Evolutionary conservation across 2,888 invertebrate species (phyloP), one percentile per base, ranked within the genome.

Genomic region (Acanthosepion esculentum): DNA sequence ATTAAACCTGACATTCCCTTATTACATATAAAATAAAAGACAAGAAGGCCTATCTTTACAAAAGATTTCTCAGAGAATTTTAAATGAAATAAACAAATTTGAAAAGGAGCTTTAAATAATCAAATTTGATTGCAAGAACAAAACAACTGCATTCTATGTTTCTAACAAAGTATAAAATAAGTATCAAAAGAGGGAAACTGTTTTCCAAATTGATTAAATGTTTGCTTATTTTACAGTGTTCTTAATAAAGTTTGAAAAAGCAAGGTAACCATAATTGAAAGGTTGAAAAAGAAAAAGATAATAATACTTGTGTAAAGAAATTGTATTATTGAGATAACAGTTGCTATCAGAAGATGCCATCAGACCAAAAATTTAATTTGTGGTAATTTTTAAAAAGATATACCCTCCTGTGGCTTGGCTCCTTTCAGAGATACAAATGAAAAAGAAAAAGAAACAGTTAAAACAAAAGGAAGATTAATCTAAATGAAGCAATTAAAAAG

Each of bases 271-370:
- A n/a, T 78, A 78, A 33, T n/a, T n/a, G n/a, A 78, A n/a, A 78
- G n/a, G 10, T n/a, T 15, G n/a, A 78, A n/a, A 78, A n/a, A n/a
- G n/a, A n/a, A n/a, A 78, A n/a, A 15, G 15, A 15, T 10, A 78
- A 10, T 78, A 78, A 8, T 78, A 10, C 78, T 12, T n/a, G n/a
- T 78, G n/a, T 78, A 78, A 78, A 78, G 78, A 78, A 78, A 78
- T n/a, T n/a, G 15, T 78, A 78, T n/a, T 78, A 78, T 78, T 18
- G 15, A 78, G n/a, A 78, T 78, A n/a, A 78, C 0, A 33, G 33
- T 78, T 78, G n/a, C 78, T n/a, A 78, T n/a, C n/a, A n/a, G n/a
- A 78, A 78, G 78, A 78, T 78, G 78, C 78, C n/a, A 78, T 78
- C 78, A 78, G n/a, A 78, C n/a, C 78, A 78, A 33, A 59, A 78